Evolutionary conservation across 1,140 invertebrate genomes (phyloP).

Genomic region (Drosophila sechellia): DNA sequence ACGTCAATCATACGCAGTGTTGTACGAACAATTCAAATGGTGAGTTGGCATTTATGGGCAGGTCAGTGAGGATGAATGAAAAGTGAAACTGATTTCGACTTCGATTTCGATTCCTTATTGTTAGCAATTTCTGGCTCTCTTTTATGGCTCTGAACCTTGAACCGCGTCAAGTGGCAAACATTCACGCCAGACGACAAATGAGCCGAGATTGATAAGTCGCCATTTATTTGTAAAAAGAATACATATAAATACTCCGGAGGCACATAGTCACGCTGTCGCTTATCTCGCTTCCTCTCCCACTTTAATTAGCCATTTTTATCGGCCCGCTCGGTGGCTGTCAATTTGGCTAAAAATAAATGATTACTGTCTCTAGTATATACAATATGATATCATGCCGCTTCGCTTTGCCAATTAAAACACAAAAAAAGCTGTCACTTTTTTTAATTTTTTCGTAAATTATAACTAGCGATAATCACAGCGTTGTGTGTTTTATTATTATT

Average conservation of each 20-base stretch:
- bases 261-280: conserved; percentile 7
- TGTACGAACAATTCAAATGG: conserved; percentile 40
- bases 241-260: conserved; percentile 3
- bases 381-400: conserved; percentile 76
- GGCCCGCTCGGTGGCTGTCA: conserved; percentile 59
- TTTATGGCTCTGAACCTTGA: conserved; percentile 59
- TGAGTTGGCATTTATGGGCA: conserved; percentile 48
- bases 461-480: conserved; percentile 71
- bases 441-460: conserved; percentile 61
- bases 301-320: conserved; percentile 71
- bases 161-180: conserved; percentile 44
- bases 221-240: conserved; percentile 28
- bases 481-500: conserved; percentile 36
- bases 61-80: conserved; percentile 23
- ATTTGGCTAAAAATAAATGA: conserved; percentile 82
- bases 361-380: conserved; percentile 69
- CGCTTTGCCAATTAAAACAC: conserved; percentile 77
- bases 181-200: conserved; percentile 51
- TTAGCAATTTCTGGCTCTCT: conserved; percentile 21
- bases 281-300: conserved; percentile 4
- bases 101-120: conserved; percentile 3
- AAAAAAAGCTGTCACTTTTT: conserved; percentile 38
- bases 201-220: conserved; percentile 55
- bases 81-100: conserved; percentile 35
- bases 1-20: conserved; percentile 71